Evolutionary conservation across 2,888 invertebrate genomes (phyloP), one percentile per base, ranked within the genome.

Genomic region (Emmelina monodactyla): DNA sequence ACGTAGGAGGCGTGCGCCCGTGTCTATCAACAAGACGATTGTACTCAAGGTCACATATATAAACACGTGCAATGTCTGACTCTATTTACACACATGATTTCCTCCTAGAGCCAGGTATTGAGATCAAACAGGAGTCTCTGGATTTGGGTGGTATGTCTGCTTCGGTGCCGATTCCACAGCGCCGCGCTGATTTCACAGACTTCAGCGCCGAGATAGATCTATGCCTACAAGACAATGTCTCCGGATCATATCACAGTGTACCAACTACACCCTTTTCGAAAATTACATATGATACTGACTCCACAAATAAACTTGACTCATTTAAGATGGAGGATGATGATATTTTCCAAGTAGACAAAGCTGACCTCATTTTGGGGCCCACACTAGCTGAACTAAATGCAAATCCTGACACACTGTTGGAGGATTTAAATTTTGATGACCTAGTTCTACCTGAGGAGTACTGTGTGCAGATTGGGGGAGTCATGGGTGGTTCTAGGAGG

Each of bases 241-340:
- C 60, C 28, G 55, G 66, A 54, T 53, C 82, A 50, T 66, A 75
- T 58, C 57, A 82, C 51, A 58, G 68, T 59, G 57, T 70, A 45
- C 62, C 63, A 31, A 62, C 55, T 43, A 62, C 62, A 65, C 75
- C 62, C 34, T 78, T 68, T 46, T 58, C 62, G 47, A 71, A 75
- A 50, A 58, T 73, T 38, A 58, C 64, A 22, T 76, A 66, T 44
- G 79, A 75, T 37, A 64, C 61, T 46, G 83, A 62, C 47, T 72
- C 47, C 48, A 62, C 58, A 32, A 58, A 64, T 13, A 84, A 82
- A 64, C 64, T 72, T 33, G 88, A 88, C 50, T 78, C 86, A 9
- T 87, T 88, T 51, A 88, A 86, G 63, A 88, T 91, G 85, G 92
- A 93, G 54, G 92, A 93, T 53, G 93, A 93, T 58, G 93, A 92